Percentiles rank a stretch among this genome's conserved stretches.
These are phyloP conservation scores for Tenebrosternarchus preto DNA, from an alignment of 2,113 vertebrate genomes.

Conservation along the genomic window DNA sequence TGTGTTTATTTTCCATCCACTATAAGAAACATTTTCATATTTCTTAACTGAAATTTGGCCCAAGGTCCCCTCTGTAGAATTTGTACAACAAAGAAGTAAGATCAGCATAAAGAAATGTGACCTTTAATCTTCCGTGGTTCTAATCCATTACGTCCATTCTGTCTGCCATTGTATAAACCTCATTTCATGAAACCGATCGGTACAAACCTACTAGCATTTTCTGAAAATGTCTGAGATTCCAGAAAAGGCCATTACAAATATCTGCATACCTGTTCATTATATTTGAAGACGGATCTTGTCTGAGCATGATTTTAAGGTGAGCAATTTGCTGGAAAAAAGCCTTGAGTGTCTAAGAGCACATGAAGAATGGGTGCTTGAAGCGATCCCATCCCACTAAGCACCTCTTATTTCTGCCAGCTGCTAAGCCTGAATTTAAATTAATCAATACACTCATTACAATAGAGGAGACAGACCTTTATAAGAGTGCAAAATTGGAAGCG, in stretches of 20 bases:
- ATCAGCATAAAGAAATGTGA: no score
- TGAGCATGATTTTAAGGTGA: slow-evolving; percentile 6
- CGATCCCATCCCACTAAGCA: slow-evolving; percentile 30
- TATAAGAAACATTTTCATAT: no score
- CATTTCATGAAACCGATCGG: background rate
- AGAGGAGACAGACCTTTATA: slow-evolving; percentile 26
- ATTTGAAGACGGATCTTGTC: slow-evolving; percentile 14
- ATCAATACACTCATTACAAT: slow-evolving; percentile 46
- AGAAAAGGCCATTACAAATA: slow-evolving; percentile 1
- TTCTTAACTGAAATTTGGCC: no score
- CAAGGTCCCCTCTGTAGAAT: background rate
- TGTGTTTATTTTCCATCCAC: no score
- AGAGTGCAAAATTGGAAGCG: slow-evolving; percentile 38
- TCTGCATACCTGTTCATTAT: slow-evolving; percentile 1
- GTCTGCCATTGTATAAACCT: background rate
- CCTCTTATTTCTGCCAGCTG: slow-evolving; percentile 22
- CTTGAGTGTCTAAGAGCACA: slow-evolving; percentile 6
- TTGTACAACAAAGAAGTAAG: no score
- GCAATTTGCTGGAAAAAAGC: slow-evolving; percentile 16
- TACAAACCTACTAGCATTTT: background rate
- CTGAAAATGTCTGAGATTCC: slow-evolving; percentile 4
- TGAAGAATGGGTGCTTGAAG: slow-evolving; percentile 26
- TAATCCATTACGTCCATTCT: background rate
- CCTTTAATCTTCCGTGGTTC: no score
- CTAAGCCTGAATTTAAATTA: slow-evolving; percentile 52